Evolutionary conservation across 2,888 invertebrate species (phyloP).

Genomic region (Endomychus coccineus): DNA sequence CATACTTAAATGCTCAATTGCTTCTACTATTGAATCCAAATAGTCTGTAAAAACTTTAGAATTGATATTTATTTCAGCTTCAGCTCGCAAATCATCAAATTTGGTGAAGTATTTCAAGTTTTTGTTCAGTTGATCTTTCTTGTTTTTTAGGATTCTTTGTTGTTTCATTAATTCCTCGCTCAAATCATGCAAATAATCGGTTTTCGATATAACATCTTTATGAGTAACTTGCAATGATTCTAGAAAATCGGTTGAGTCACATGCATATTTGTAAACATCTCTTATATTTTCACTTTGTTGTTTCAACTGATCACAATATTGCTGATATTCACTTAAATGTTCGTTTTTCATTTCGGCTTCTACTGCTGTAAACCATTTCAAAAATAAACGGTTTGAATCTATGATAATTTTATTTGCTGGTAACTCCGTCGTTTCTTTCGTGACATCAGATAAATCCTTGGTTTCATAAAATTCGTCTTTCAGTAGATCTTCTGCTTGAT

Average conservation of each 20-base stretch:
- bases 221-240: conserved; percentile 69
- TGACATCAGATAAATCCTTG: not conserved
- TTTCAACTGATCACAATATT: conserved; percentile 64
- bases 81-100: conserved; percentile 44
- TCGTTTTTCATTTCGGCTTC: conserved; percentile 64
- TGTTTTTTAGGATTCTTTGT: conserved; percentile 73
- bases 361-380: conserved; percentile 68
- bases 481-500: conserved; percentile 49
- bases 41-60: conserved; percentile 77
- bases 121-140: conserved; percentile 72
- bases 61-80: conserved; percentile 32
- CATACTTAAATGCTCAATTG: conserved; percentile 71
- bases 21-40: conserved; percentile 77
- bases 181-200: conserved; percentile 82
- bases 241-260: conserved; percentile 54
- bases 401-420: no score
- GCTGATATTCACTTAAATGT: conserved; percentile 61
- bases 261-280: conserved; percentile 48
- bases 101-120: conserved; percentile 81
- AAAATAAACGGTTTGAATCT: conserved; percentile 61
- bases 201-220: conserved; percentile 82
- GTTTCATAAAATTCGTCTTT: conserved; percentile 32
- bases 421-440: conserved; percentile 18
- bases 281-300: conserved; percentile 61
- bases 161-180: conserved; percentile 89